Conservation (phyloP, 2,797 vertebrate genomes). For the Onychomys arenicola region DNA sequence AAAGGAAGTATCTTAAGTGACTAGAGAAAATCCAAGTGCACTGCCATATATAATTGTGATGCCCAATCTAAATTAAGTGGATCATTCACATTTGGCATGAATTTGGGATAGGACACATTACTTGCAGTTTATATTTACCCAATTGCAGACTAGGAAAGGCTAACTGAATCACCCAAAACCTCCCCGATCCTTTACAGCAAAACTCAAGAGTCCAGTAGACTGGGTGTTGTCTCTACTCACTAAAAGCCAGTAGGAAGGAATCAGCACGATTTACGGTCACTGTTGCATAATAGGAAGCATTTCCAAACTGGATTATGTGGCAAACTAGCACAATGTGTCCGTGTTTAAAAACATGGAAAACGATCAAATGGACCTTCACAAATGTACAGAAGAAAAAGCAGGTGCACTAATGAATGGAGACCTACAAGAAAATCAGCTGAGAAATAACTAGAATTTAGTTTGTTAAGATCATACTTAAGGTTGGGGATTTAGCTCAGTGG, state of each 20-base stretch:
- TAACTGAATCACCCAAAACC: neutral
- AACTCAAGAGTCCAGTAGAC: neutral
- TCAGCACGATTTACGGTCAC: neutral
- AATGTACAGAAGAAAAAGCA: neutral
- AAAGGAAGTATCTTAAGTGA: conserved; percentile 26
- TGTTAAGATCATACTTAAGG: neutral
- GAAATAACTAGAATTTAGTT: neutral
- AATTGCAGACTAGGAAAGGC: neutral
- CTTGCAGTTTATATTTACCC: neutral
- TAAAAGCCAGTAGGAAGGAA: neutral
- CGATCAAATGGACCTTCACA: conserved; percentile 13
- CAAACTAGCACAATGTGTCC: neutral
- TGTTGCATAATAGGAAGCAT: conserved; percentile 37
- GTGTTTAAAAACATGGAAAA: conserved; percentile 8
- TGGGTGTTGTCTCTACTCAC: neutral
- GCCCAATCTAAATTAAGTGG: neutral
- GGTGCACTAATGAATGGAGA: neutral
- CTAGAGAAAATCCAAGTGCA: neutral
- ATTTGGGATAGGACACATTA: neutral
- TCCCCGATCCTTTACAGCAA: neutral
- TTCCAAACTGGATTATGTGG: conserved; percentile 39
- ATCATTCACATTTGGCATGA: neutral
- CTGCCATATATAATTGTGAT: neutral
- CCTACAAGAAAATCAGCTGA: neutral
- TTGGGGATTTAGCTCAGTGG: too few relatives aligned